Percentiles rank a stretch among this genome's conserved stretches.
These are phyloP conservation scores for Actinia equina DNA, from an alignment of 64 coral and sea anemone genomes.

Conservation along the genomic window DNA sequence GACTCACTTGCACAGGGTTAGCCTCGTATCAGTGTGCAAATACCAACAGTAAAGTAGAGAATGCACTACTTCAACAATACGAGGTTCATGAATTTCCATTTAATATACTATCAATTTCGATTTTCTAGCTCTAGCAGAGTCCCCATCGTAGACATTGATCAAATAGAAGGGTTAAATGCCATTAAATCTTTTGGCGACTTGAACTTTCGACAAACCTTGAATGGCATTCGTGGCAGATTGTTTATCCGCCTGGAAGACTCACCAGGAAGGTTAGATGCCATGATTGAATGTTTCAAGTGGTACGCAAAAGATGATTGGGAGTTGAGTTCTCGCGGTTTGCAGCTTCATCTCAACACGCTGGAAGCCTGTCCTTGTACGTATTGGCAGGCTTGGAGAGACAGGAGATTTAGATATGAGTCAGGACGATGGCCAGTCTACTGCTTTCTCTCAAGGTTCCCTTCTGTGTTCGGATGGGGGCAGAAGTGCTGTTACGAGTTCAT, in stretches of 20 bases:
- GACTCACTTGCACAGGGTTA: too few relatives aligned
- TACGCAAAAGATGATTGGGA: background rate
- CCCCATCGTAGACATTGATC: constrained; percentile 15
- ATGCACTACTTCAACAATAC: too few relatives aligned
- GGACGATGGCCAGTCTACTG: constrained; percentile 7
- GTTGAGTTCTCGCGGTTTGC: background rate
- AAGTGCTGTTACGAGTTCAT: constrained; percentile 48
- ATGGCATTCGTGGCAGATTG: constrained; percentile 3
- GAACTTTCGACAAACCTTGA: background rate
- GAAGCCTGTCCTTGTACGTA: constrained; percentile 38
- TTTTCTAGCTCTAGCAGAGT: constrained; percentile 23
- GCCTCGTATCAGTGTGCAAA: too few relatives aligned
- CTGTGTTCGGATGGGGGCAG: background rate
- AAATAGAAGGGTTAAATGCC: constrained; percentile 9
- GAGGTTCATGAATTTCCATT: too few relatives aligned
- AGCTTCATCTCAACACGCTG: background rate
- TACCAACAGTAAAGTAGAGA: too few relatives aligned
- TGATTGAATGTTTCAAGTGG: constrained; percentile 17
- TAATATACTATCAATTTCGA: background rate
- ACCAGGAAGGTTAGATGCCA: background rate
- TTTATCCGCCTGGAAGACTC: constrained; percentile 45
- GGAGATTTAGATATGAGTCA: constrained; percentile 9
- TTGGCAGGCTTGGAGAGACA: constrained; percentile 29
- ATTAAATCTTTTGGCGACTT: background rate
- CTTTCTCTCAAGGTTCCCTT: background rate